Conservation (phyloP, 1,140 invertebrate species). For the Heliconius hewitsoni region DNA sequence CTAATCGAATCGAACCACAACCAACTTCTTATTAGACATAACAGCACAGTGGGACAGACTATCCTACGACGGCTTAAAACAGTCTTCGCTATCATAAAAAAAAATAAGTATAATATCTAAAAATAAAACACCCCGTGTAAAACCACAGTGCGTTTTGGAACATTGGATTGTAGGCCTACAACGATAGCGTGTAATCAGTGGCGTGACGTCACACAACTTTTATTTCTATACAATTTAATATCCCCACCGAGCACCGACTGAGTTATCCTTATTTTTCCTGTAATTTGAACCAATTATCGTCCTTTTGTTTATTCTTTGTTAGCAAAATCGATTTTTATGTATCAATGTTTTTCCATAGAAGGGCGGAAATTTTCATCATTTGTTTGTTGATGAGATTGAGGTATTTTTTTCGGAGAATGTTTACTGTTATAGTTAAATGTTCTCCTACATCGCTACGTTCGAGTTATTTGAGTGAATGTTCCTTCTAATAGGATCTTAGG, state of each 20-base stretch:
- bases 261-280: slow-evolving; percentile 17
- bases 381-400: background rate
- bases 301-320: background rate
- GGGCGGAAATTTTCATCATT: background rate
- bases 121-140: slow-evolving; percentile 8
- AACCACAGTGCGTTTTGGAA: slow-evolving; percentile 20
- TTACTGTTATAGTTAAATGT: too few relatives aligned
- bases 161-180: slow-evolving; percentile 23
- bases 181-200: slow-evolving; percentile 21
- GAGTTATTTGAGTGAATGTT: too few relatives aligned
- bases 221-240: slow-evolving; percentile 20
- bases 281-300: slow-evolving; percentile 18
- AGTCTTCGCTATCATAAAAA: too few relatives aligned
- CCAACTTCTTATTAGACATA: too few relatives aligned
- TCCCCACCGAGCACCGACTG: background rate
- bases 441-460: too few relatives aligned
- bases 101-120: background rate
- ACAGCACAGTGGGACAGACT: too few relatives aligned
- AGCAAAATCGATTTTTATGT: background rate
- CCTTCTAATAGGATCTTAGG: too few relatives aligned
- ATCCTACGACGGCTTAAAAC: too few relatives aligned
- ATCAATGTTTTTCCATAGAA: background rate
- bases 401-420: background rate
- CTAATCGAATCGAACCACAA: too few relatives aligned
- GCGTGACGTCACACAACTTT: slow-evolving; percentile 21